Evolutionary conservation across 2,888 invertebrate species (phyloP).

Genomic region (Noctua fimbriata): DNA sequence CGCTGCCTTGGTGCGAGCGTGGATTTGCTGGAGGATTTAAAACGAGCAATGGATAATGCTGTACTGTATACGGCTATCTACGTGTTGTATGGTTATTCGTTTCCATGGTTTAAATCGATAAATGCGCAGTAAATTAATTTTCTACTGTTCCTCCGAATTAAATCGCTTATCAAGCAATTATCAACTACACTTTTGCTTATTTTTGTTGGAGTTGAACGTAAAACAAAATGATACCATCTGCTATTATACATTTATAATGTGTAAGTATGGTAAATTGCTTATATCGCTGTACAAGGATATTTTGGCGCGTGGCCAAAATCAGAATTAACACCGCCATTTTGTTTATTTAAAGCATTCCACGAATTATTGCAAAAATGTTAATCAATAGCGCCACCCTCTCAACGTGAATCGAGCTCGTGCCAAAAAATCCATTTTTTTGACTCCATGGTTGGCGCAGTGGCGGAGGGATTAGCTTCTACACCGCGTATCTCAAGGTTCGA

Average conservation of each 20-base stretch:
- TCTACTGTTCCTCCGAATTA: neutral
- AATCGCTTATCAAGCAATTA: neutral
- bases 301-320: neutral
- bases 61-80: neutral
- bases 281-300: neutral
- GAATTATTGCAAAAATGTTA: no score
- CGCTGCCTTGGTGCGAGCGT: constrained; percentile 14
- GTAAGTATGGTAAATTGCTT: neutral
- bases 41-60: constrained; percentile 26
- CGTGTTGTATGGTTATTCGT: constrained; percentile 26
- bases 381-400: neutral
- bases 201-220: neutral
- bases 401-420: no score
- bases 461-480: neutral
- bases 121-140: constrained; percentile 1
- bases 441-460: neutral
- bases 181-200: neutral
- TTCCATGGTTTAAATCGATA: constrained; percentile 36
- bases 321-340: neutral
- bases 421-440: neutral
- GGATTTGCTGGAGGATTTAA: constrained; percentile 4
- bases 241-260: neutral
- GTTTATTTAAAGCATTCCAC: neutral
- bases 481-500: neutral
- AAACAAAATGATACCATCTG: neutral